Evolutionary conservation across 2,888 invertebrate genomes (phyloP).

Genomic region (Oasisia sp.): DNA sequence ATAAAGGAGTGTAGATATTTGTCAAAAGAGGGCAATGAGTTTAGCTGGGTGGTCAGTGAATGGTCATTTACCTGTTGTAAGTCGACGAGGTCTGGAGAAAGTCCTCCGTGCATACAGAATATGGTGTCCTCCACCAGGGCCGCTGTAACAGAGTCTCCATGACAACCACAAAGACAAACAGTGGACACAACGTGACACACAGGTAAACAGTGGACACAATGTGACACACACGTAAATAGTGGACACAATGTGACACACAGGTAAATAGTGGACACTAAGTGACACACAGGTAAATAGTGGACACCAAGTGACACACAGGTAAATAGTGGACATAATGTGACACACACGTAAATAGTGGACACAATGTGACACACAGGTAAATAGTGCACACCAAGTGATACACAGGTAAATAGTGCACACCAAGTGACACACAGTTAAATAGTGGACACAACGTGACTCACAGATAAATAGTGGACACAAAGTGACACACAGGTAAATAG

Average conservation of each 20-base stretch:
- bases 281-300: too few relatives aligned
- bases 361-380: too few relatives aligned
- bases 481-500: neutral
- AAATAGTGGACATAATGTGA: neutral
- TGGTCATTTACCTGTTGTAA: constrained; percentile 44
- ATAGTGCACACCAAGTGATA: too few relatives aligned
- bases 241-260: neutral
- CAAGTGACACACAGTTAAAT: too few relatives aligned
- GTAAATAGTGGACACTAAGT: too few relatives aligned
- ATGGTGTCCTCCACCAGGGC: constrained; percentile 69
- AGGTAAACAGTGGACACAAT: neutral
- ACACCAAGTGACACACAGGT: neutral
- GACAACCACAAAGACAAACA: neutral
- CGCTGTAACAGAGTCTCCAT: constrained; percentile 57
- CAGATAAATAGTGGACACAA: neutral
- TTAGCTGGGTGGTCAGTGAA: neutral
- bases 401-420: too few relatives aligned
- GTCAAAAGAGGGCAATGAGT: too few relatives aligned
- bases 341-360: too few relatives aligned
- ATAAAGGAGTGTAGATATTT: neutral
- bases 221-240: neutral
- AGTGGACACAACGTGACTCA: too few relatives aligned
- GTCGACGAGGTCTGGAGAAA: constrained; percentile 68
- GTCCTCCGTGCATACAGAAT: constrained; percentile 71
- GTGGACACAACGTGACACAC: neutral